phyloP scores from a whole-genome alignment of 1,140 invertebrate genomes.

The Drosophila malerkotliana region DNA sequence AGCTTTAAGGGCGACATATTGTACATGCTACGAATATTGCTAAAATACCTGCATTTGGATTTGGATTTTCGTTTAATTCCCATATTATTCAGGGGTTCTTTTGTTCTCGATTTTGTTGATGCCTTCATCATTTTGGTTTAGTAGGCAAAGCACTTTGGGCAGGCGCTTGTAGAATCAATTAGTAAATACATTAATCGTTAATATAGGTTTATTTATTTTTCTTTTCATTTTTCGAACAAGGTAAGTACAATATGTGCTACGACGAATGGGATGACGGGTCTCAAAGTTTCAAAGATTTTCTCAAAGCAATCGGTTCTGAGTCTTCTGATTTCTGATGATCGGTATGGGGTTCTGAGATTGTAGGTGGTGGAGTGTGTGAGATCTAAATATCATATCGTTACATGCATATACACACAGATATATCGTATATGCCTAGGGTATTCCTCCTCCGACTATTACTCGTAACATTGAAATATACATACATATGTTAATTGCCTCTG shows the following conservation, averaged over 20 bases:
- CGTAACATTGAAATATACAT: constrained; percentile 77
- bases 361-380: constrained; percentile 34
- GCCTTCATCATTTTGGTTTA: constrained; percentile 41
- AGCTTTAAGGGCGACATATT: constrained; percentile 76
- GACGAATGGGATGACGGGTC: constrained; percentile 11
- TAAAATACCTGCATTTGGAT: constrained; percentile 74
- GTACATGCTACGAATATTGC: constrained; percentile 78
- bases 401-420: constrained; percentile 44
- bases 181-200: constrained; percentile 70
- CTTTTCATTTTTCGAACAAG: constrained; percentile 37
- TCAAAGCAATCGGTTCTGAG: constrained; percentile 15
- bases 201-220: constrained; percentile 33
- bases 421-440: constrained; percentile 38
- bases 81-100: constrained; percentile 6
- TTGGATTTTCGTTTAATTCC: constrained; percentile 23
- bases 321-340: background rate
- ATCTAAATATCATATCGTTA: constrained; percentile 56
- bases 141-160: constrained; percentile 68
- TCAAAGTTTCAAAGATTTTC: constrained; percentile 20
- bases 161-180: constrained; percentile 70
- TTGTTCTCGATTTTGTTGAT: constrained; percentile 37
- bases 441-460: constrained; percentile 35
- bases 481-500: constrained; percentile 41
- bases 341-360: constrained; percentile 6
- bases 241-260: constrained; percentile 59